These are phyloP conservation scores for Ellobium chinense DNA, from an alignment of 2,888 invertebrate genomes.

Conservation along the genomic window DNA sequence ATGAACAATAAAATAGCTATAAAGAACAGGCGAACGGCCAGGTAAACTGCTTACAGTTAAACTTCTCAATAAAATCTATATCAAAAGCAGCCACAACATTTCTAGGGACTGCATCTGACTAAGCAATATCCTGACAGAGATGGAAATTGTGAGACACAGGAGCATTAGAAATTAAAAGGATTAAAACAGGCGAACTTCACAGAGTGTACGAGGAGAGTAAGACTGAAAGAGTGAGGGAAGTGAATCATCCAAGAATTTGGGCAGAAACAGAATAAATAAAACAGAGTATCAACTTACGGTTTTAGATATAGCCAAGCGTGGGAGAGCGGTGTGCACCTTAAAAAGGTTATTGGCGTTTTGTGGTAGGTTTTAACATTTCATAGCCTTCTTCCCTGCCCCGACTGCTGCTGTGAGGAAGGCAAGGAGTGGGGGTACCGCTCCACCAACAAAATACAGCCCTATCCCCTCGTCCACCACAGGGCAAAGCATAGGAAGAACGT, in stretches of 20 bases:
- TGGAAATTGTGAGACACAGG: too few relatives aligned
- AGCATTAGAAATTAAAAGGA: too few relatives aligned
- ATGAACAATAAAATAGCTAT: constrained; percentile 10
- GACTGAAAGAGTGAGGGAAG: too few relatives aligned
- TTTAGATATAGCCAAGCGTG: neutral
- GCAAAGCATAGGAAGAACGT: neutral
- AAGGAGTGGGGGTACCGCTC: neutral
- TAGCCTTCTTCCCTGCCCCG: constrained; percentile 22
- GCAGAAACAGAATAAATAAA: constrained; percentile 1
- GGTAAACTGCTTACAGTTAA: neutral
- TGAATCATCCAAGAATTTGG: too few relatives aligned
- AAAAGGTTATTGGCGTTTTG: constrained; percentile 43
- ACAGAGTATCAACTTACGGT: constrained; percentile 26
- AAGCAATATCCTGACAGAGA: too few relatives aligned
- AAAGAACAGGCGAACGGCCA: neutral
- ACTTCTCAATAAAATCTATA: constrained; percentile 4
- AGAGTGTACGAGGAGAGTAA: too few relatives aligned
- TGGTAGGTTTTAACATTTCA: constrained; percentile 42
- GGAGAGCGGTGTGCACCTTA: constrained; percentile 22
- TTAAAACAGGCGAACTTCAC: too few relatives aligned
- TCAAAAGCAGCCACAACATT: too few relatives aligned
- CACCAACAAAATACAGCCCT: neutral
- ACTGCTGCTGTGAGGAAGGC: neutral
- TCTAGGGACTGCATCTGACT: too few relatives aligned
- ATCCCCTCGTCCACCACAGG: constrained; percentile 20